A percentile compares a stretch with the other conserved stretches of the same genome.
Conservation (phyloP, 2,797 vertebrate genomes). For the Sebastes aleutianus region DNA sequence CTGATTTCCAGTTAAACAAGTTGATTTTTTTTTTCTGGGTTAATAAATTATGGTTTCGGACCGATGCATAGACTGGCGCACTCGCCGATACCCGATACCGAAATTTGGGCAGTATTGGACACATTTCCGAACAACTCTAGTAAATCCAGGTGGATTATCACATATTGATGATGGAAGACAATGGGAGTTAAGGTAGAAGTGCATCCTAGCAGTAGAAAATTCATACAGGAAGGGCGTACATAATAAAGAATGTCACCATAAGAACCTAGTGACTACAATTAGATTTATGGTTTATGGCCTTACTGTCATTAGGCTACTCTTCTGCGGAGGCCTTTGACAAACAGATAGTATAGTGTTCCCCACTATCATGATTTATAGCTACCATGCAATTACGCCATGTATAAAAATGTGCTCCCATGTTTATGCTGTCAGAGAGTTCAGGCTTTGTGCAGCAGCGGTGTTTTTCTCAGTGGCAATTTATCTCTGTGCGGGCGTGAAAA, state of each 20-base stretch:
- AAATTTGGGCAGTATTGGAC: too few relatives aligned
- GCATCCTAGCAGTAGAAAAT: neutral
- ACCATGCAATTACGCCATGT: slow-evolving; percentile 59
- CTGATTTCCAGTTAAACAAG: too few relatives aligned
- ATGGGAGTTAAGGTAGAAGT: neutral
- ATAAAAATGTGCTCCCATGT: slow-evolving; percentile 60
- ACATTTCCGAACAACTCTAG: too few relatives aligned
- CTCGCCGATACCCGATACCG: too few relatives aligned
- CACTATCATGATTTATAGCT: slow-evolving; percentile 45
- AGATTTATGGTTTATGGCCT: slow-evolving; percentile 43
- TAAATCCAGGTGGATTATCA: neutral
- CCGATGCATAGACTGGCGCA: accelerated
- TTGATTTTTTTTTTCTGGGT: too few relatives aligned
- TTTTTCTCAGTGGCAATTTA: slow-evolving; percentile 63
- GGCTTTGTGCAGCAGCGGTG: slow-evolving; percentile 39
- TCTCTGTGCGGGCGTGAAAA: slow-evolving; percentile 57
- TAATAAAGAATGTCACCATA: slow-evolving; percentile 28
- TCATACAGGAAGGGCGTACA: slow-evolving; percentile 5
- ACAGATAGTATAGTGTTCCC: slow-evolving; percentile 26
- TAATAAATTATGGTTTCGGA: too few relatives aligned
- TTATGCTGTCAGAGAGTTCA: slow-evolving; percentile 65
- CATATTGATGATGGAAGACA: neutral
- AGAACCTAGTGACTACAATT: slow-evolving; percentile 19
- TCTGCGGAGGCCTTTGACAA: slow-evolving; percentile 39
- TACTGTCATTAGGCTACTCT: slow-evolving; percentile 36